Base-by-base conservation (phyloP, 2,113 vertebrate genomes). In the Indicator maculatus region DNA sequence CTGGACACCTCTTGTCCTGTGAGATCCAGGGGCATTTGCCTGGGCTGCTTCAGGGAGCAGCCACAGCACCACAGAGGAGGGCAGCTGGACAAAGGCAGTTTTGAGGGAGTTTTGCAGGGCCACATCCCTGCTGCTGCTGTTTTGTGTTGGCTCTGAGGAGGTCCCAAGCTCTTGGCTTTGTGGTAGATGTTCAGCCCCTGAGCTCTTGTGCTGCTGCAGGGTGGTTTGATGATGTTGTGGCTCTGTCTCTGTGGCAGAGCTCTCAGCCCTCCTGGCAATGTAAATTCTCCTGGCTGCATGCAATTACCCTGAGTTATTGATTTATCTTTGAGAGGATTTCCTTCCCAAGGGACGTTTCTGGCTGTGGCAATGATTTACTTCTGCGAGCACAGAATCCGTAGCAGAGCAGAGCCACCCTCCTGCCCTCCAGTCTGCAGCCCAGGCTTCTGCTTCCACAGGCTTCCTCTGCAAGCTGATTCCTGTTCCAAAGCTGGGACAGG, bases 251-350 rank as follows among this genome's bases (percentile, higher is more conserved):
- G 16, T 93, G 92, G 52, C 74, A 9, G 83, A 92, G 39, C 92
- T 85, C 91, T 97, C 92, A 93, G 75, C 85, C 65, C 98, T 96
- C 95, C 95, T 97, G 94, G 91, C 97, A 97, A 97, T 95, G 93
- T 88, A 89, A 91, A 86, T 91, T 75, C 93, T 96, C 73, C 65
- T 95, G 78, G 67, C 88, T 95, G 90, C 85, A 76, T 93, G 96
- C 93, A 97, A 96, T 96, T 96, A 92, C 91, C 91, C 82, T 61
- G 94, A 95, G 92, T 73, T 93, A 96, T 94, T 97, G 96, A 97
- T 98, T 97, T 97, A 97, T 96, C 86, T 97, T 96, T 96, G 94
- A 93, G 93, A 97, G 96, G 95, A 95, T 96, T 96, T 97, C 94
- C 96, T 96, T 97, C 96, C 96, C 39, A 2, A 63, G 93, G 93